Base-by-base conservation (phyloP, 2,888 invertebrate species). In the Sylvicola cinctus region DNA sequence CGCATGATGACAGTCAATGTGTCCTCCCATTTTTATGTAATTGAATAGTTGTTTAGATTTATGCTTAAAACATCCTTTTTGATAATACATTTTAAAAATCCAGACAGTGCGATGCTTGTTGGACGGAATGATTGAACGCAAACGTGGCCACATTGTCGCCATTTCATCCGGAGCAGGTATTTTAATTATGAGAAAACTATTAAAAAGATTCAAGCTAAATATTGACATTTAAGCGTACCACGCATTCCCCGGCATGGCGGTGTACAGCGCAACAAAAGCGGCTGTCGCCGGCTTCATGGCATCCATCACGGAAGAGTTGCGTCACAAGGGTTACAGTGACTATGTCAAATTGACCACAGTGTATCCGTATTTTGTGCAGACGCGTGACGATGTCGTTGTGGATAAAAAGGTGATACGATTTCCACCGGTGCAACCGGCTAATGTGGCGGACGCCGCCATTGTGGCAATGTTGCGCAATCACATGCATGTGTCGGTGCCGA, bases 251-350 rank as follows among this genome's bases (percentile, higher is more conserved):
- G 55, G 47, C 36, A 55, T 47, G 39, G 49, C 42, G 11, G 48
- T 57, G 25, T 62, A 62, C 41, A 51, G 55, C 2, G 55, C 61
- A 25, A 57, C 62, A 8, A 62, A 62, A 42, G 60, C 52, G 42
- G 62, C 55, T n/a, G 55, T 61, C 28, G 47, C 54, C 34, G 61
- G 61, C 30, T 54, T 61, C 32, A 60, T 60, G 58, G 39, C 38
- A 4, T 42, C 43, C n/a, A 36, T 49, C 25, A 28, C 43, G 15
- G 43, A 45, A 32, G 60, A 61, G 40, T 41, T 60, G 33, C 49
- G 58, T n/a, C 46, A 51, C 29, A 51, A 54, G 25, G 52, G 53
- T 31, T 51, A 38, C 5, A 37, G 48, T 32, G 53, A 57, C 39
- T 50, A 48, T 35, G 52, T 56, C n/a, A 44, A 52, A 17, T 52